Conservation (phyloP, 2,797 vertebrate genomes). For the Coilia nasus region DNA sequence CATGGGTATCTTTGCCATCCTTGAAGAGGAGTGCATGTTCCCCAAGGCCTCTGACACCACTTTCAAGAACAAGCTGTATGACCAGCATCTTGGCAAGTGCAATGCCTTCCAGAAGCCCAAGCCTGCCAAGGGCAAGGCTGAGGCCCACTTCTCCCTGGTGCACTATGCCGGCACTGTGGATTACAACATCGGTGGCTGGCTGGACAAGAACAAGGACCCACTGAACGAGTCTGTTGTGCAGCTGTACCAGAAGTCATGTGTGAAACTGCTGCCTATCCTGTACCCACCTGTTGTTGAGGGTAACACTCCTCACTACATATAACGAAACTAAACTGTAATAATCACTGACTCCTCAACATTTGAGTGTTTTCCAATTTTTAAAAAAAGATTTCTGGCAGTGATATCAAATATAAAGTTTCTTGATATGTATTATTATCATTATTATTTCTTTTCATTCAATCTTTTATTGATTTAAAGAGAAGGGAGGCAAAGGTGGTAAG, state of each 20-base stretch:
- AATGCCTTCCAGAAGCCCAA: constrained; percentile 74
- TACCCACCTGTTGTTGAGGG: constrained; percentile 72
- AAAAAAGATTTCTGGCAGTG: too few relatives aligned
- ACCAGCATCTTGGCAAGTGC: constrained; percentile 76
- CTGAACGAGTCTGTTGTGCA: constrained; percentile 73
- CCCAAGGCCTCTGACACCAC: constrained; percentile 81
- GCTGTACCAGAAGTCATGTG: constrained; percentile 75
- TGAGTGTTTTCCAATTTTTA: too few relatives aligned
- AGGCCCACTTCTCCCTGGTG: constrained; percentile 74
- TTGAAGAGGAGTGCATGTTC: constrained; percentile 92
- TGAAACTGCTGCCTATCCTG: constrained; percentile 73
- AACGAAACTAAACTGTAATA: too few relatives aligned
- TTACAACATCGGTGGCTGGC: constrained; percentile 72
- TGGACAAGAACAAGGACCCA: constrained; percentile 78
- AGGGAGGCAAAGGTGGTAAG: constrained; percentile 78
- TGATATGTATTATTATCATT: constrained; percentile 77
- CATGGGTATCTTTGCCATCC: constrained; percentile 84
- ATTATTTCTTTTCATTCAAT: neutral
- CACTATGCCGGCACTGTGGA: constrained; percentile 76
- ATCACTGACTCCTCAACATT: too few relatives aligned
- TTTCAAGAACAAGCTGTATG: constrained; percentile 80
- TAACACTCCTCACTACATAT: constrained; percentile 29
- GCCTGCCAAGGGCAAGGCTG: constrained; percentile 67
- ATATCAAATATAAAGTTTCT: constrained; percentile 64
- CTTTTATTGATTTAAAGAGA: constrained; percentile 46